Conservation (phyloP, 2,113 vertebrate genomes). For the Microcebus lehilahytsara region DNA sequence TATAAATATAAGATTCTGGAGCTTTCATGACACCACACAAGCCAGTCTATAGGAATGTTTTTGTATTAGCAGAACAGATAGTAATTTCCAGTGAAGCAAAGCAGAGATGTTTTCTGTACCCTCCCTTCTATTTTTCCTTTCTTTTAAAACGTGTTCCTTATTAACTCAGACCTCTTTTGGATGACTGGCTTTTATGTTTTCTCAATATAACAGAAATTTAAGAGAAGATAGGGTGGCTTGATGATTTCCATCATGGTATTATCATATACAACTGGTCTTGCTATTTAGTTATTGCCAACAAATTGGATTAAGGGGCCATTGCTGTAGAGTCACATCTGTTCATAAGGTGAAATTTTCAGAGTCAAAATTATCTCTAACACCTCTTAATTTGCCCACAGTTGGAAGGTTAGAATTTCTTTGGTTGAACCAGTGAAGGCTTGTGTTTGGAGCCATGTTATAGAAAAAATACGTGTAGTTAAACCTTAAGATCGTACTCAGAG, state of each 20-base stretch:
- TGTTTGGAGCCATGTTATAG: background rate
- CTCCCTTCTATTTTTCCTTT: background rate
- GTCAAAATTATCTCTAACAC: background rate
- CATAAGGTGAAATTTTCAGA: background rate
- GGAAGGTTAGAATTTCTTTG: background rate
- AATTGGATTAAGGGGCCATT: background rate
- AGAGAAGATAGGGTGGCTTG: background rate
- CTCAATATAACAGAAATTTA: background rate
- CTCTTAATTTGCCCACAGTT: background rate
- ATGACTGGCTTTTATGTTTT: background rate
- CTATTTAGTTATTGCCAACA: background rate
- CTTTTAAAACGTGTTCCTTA: background rate
- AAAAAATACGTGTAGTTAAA: background rate
- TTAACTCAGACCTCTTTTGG: background rate
- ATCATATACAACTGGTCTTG: background rate
- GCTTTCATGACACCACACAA: background rate
- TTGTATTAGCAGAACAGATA: background rate
- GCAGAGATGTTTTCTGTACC: background rate
- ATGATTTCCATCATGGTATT: background rate
- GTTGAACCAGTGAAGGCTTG: background rate
- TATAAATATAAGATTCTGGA: background rate
- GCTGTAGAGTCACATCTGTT: background rate
- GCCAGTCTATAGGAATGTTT: background rate
- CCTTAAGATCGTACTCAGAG: background rate
- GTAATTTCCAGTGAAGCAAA: background rate